phyloP scores from a whole-genome alignment of 2,113 vertebrate genomes.

The Corapipo altera region DNA sequence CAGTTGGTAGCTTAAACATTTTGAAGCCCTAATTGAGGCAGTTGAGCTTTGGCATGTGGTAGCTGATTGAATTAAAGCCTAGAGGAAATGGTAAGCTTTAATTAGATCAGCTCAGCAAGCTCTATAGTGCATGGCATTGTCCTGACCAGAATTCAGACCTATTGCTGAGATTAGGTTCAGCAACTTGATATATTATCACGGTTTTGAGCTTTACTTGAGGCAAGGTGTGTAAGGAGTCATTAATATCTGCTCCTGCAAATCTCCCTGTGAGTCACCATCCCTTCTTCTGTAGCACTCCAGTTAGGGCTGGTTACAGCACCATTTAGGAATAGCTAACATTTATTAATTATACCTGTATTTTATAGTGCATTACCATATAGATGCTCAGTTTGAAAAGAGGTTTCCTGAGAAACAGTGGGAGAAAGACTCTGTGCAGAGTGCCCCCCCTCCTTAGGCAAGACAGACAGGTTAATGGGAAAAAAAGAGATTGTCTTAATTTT shows the following conservation, averaged over 20 bases:
- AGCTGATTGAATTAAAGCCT: neutral
- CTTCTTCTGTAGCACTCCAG: neutral
- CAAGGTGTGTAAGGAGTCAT: neutral
- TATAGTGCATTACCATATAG: neutral
- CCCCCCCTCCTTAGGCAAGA: neutral
- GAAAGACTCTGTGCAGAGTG: neutral
- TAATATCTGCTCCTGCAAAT: neutral
- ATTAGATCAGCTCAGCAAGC: neutral
- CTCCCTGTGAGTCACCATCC: neutral
- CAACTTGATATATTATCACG: neutral
- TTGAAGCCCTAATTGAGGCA: neutral
- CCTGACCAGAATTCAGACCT: neutral
- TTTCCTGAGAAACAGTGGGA: neutral
- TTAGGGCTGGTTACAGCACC: neutral
- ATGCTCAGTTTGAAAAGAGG: neutral
- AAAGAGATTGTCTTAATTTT: neutral
- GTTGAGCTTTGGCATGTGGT: neutral
- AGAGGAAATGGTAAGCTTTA: neutral
- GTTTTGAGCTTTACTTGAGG: neutral
- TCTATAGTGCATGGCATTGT: neutral
- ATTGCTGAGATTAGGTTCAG: neutral
- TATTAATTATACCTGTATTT: neutral
- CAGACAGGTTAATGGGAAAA: neutral
- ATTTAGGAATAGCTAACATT: neutral
- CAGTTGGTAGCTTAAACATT: neutral